Conservation (phyloP, 2,113 vertebrate species). For the Ciconia maguari region DNA sequence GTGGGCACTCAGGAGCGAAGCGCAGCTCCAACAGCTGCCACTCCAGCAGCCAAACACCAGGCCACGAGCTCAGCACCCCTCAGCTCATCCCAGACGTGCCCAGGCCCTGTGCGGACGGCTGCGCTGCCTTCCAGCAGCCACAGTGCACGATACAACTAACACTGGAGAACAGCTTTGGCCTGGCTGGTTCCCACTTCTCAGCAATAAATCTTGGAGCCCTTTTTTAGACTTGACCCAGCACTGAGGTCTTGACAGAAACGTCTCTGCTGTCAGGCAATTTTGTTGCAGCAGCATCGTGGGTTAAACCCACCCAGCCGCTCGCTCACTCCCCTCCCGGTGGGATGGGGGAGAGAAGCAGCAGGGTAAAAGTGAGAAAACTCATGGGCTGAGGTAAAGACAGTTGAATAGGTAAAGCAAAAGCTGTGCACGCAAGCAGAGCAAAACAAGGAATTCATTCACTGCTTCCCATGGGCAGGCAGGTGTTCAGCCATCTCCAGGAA, state of each 20-base stretch:
- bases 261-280: not conserved
- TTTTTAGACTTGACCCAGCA: rapidly evolving
- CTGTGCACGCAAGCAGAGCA: rapidly evolving
- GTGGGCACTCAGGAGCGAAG: not conserved
- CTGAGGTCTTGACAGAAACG: not conserved
- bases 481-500: not conserved
- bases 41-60: not conserved
- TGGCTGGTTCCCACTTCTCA: not conserved
- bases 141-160: rapidly evolving
- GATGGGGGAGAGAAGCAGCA: rapidly evolving
- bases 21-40: not conserved
- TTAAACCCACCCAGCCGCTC: not conserved
- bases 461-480: rapidly evolving
- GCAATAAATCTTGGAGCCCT: rapidly evolving
- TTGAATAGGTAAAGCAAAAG: not conserved
- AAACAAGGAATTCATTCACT: rapidly evolving
- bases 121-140: not conserved
- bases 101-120: rapidly evolving
- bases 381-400: rapidly evolving
- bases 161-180: not conserved
- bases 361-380: rapidly evolving
- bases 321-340: not conserved
- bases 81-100: rapidly evolving
- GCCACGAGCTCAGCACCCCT: not conserved
- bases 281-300: rapidly evolving